Base-by-base conservation (phyloP, 1,140 invertebrate genomes). In the Ruditapes philippinarum region DNA sequence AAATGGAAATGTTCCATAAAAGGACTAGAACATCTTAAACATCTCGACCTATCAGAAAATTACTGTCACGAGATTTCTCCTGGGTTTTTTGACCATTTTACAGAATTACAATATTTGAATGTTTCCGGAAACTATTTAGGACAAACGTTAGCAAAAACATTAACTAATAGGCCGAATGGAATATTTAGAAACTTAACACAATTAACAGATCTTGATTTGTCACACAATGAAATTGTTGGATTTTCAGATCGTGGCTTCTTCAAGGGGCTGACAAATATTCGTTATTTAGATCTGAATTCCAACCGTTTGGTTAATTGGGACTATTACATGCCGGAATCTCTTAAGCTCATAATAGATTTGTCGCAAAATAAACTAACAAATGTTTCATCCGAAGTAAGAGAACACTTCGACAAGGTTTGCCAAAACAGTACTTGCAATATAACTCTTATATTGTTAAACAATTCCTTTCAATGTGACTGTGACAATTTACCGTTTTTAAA, bases 21-120 rank as follows among this genome's bases (percentile, higher is more conserved):
- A 11, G 82, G 82, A 36, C 31, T 84, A 14, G 40, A 73, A 33
- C n/a, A 49, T 36, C 22, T 84, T 7, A 73, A 36, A 45, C 25
- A 57, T 38, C 49, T 84, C 5, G 82, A 84, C 45, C 31, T 84
- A n/a, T 84, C 82, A 54, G 68, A 84, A 40, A 84, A 84, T 36
- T 73, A 73, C 28, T 84, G 82, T 36, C 11, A 33, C 19, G 25
- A 73, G 25, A 17, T 84, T n/a, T 5, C 3, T 22, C 31, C 40
- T 17, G 28, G 0, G 2, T 74, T 73, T 36, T 74, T 84, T 51
- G 19, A 33, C 31, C 31, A 65, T 19, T 57, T 84, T 38, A 31
- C 7, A 4, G 9, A 28, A 12, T 38, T 84, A 38, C n/a, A 54
- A 33, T 12, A 28, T 25, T 25, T 84, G 28, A 84, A 84, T 54